These are phyloP conservation scores for Amblyteles armatorius DNA, from an alignment of 2,888 invertebrate species.

Conservation along the genomic window DNA sequence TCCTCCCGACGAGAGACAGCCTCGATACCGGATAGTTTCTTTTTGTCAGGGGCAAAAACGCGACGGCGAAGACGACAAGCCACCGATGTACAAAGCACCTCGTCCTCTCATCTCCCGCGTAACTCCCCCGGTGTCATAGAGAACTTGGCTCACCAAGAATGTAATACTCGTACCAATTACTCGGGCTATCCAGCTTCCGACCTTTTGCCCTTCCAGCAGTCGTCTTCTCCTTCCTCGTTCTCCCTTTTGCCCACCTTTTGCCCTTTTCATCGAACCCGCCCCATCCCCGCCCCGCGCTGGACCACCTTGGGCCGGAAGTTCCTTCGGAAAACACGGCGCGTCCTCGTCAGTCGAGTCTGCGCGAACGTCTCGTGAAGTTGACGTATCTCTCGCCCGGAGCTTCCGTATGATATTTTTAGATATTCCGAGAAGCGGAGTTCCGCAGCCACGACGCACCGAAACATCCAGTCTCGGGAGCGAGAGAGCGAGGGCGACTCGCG, in stretches of 20 bases:
- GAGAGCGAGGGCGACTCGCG: slow-evolving; percentile 1
- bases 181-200: slow-evolving; percentile 67
- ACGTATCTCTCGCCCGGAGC: not conserved
- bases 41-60: slow-evolving; percentile 5
- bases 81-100: slow-evolving; percentile 71
- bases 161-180: slow-evolving; percentile 82
- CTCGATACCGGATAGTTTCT: not conserved
- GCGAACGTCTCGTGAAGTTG: not conserved
- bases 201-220: not conserved
- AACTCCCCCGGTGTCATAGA: not conserved
- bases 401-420: slow-evolving; percentile 49
- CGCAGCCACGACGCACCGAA: not conserved
- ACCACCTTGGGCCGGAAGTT: slow-evolving; percentile 4
- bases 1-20: not conserved
- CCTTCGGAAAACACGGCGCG: slow-evolving; percentile 12
- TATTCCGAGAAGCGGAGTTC: slow-evolving; percentile 32
- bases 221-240: not conserved
- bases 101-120: slow-evolving; percentile 66
- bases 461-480: slow-evolving; percentile 6
- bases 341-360: not conserved
- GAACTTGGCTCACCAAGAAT: slow-evolving; percentile 78
- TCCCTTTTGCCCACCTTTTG: slow-evolving; percentile 23
- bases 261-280: not conserved
- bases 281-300: not conserved
- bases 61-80: slow-evolving; percentile 70